phyloP scores from a whole-genome alignment of 2,888 invertebrate genomes.

The Brachypalpus laphriformis region DNA sequence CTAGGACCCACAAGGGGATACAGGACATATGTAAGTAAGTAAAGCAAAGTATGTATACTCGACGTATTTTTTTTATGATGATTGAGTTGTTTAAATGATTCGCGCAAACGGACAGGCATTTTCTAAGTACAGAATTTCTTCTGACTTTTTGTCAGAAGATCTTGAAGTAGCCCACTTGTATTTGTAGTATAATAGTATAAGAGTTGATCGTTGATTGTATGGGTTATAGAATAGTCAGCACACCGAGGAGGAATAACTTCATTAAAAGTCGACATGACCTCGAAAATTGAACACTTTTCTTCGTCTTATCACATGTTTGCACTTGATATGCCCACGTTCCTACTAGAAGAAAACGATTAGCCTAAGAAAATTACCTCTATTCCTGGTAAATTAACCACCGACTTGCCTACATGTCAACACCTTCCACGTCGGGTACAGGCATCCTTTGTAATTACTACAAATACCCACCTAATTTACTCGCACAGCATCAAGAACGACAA shows the following conservation, averaged over 20 bases:
- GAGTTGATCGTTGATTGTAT: no score
- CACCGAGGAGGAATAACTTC: background rate
- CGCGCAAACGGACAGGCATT: no score
- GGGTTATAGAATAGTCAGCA: no score
- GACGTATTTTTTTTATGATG: no score
- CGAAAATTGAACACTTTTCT: background rate
- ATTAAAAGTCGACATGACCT: background rate
- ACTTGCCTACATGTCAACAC: background rate
- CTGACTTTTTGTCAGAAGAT: no score
- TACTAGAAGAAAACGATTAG: background rate
- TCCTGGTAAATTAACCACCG: background rate
- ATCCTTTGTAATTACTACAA: slow-evolving; percentile 21
- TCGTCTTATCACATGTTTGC: background rate
- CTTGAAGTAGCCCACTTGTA: no score
- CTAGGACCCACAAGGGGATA: no score
- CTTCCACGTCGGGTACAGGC: background rate
- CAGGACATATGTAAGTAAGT: no score
- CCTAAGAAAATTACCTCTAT: background rate
- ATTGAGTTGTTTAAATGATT: no score
- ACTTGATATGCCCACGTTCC: background rate
- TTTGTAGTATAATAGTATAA: no score
- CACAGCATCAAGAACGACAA: slow-evolving; percentile 33
- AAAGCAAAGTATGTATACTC: no score
- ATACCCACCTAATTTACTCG: slow-evolving; percentile 10
- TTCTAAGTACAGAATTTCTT: no score